A percentile compares a stretch with the other conserved stretches of the same genome.
These are phyloP conservation scores for Sebastes hopkinsi DNA, from an alignment of 2,797 vertebrate species.

Conservation along the genomic window DNA sequence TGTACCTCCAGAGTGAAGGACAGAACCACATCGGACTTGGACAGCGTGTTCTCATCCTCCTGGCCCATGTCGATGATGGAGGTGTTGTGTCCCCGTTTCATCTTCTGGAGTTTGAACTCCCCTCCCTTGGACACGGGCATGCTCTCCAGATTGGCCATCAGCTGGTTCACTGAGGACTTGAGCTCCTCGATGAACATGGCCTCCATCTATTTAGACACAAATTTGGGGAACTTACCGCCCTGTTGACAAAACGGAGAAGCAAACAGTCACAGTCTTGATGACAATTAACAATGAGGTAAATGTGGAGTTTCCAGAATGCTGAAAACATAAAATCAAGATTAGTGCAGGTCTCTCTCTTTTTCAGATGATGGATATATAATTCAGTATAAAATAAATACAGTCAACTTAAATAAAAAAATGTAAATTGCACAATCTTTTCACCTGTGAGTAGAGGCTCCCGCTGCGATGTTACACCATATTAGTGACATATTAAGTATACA, in stretches of 20 bases:
- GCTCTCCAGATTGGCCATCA: slow-evolving; percentile 99
- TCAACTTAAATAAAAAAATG: not conserved
- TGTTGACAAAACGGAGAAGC: slow-evolving; percentile 63
- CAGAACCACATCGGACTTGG: slow-evolving; percentile 96
- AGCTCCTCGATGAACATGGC: slow-evolving; percentile 98
- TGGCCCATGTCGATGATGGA: slow-evolving; percentile 99
- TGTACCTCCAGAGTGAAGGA: slow-evolving; percentile 96
- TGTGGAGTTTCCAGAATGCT: not conserved
- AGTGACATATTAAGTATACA: slow-evolving; percentile 54
- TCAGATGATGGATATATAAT: not conserved
- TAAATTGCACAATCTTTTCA: no score
- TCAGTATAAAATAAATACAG: not conserved
- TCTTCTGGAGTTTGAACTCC: slow-evolving; percentile 98
- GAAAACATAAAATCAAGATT: not conserved
- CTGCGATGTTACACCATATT: slow-evolving; percentile 48
- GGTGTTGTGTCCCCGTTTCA: slow-evolving; percentile 97
- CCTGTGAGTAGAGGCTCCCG: slow-evolving; percentile 4
- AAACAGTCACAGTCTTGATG: not conserved
- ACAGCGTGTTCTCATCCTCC: slow-evolving; percentile 99
- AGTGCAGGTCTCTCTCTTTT: not conserved
- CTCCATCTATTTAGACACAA: slow-evolving; percentile 99
- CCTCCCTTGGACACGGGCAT: slow-evolving; percentile 99
- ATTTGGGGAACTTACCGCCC: slow-evolving; percentile 98
- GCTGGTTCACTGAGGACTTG: slow-evolving; percentile 96
- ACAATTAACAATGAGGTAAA: not conserved